Conservation (phyloP, 2,888 invertebrate species). For the Drosophila paramelanica region DNA sequence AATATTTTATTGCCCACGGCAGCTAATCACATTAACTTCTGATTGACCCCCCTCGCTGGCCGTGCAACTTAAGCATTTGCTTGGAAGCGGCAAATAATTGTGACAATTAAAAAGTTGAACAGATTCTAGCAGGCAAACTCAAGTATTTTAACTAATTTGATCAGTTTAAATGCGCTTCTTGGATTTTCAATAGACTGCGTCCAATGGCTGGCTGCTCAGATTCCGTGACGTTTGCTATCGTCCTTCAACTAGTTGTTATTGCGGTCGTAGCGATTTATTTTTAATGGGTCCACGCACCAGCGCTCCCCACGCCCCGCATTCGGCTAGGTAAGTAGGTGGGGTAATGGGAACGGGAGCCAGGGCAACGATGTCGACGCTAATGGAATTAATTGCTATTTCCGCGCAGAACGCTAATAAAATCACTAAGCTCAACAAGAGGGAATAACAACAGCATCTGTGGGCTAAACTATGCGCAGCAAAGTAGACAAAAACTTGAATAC, state of each 20-base stretch:
- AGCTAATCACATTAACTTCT: conserved; percentile 14
- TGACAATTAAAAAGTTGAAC: conserved; percentile 62
- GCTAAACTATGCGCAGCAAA: conserved; percentile 53
- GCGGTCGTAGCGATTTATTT: conserved; percentile 29
- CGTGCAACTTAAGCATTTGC: not conserved
- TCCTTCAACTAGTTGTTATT: conserved; percentile 2
- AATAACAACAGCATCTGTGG: conserved; percentile 7
- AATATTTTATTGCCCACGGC: conserved; percentile 14
- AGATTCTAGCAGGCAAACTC: conserved; percentile 41
- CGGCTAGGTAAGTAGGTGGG: not conserved
- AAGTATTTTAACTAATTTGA: conserved; percentile 52
- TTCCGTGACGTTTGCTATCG: not conserved
- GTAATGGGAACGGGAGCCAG: conserved; percentile 12
- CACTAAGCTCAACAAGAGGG: conserved; percentile 45
- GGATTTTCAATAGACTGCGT: not conserved
- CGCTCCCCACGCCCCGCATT: no score
- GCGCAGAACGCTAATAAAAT: conserved; percentile 68
- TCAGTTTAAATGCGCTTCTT: conserved; percentile 34
- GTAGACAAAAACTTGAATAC: conserved; percentile 59
- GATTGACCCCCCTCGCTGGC: not conserved
- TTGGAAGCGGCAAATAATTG: conserved; percentile 51
- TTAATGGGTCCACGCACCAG: conserved; percentile 12
- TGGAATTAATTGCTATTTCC: conserved; percentile 71
- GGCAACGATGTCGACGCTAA: conserved; percentile 47
- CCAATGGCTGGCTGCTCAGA: not conserved